Evolutionary conservation across 2,888 invertebrate species (phyloP), one percentile per base, ranked within the genome.

Genomic region (Drosophila kuntzei): DNA sequence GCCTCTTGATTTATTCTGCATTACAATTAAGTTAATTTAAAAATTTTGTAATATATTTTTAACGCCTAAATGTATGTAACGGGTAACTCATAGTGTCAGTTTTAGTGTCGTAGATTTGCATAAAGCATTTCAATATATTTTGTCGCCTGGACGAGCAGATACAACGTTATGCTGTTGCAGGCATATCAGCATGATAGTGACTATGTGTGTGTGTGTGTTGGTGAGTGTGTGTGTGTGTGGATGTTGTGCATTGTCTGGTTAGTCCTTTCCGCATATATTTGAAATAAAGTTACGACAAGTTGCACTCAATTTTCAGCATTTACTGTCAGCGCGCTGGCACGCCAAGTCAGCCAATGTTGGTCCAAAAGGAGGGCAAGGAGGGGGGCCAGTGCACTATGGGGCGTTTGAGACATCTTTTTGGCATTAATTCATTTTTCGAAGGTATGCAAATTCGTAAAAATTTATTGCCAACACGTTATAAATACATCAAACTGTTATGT

Each of bases 281-380:
- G 81, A 82, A 88, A 86, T 79, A 86, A 87, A 87, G 79, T 88
- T 89, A 80, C 81, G 89, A 84, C 83, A 83, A 89, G 87, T 88
- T 87, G 89, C 89, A 84, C 80, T 85, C 89, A 88, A 86, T 89
- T 88, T 89, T 84, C 82, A 89, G 76, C 89, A 89, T 88, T 89
- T 84, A 87, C 80, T 88, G 89, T 79, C 87, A 84, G 75, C 78
- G 74, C 58, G 75, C 73, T 67, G 75, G 79, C 85, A 79, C 69
- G 79, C 70, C 85, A 79, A 58, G 69, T 41, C 71, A 64, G 49
- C 50, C 57, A 22, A 57, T 37, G 27, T 7, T 12, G 6, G 27
- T 25, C 36, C 11, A 8, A 12, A 18, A 36, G 36, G 18, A 50
- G 29, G 51, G 27, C 16, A 16, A 25, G 32, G 2, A 14, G 29